These are phyloP conservation scores for Muscina levida DNA, from an alignment of 2,888 invertebrate genomes.

Conservation along the genomic window DNA sequence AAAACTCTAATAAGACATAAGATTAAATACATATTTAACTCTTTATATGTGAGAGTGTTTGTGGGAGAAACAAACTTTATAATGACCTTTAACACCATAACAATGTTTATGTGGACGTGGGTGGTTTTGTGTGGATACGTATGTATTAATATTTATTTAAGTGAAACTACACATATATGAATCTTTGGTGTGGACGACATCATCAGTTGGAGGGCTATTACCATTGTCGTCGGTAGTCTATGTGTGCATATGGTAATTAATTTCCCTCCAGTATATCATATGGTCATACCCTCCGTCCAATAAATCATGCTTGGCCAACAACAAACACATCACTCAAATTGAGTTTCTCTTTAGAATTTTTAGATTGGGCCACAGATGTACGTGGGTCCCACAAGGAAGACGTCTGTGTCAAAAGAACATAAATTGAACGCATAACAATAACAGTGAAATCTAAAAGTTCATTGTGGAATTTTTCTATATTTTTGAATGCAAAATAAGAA, in stretches of 20 bases:
- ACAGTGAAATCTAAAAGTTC: too few species aligned
- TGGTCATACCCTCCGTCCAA: background rate
- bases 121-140: background rate
- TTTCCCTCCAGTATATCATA: conserved; percentile 44
- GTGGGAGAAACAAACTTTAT: too few species aligned
- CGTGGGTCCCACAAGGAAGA: too few species aligned
- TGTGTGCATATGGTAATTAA: conserved; percentile 52
- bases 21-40: conserved; percentile 13
- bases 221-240: too few species aligned
- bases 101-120: background rate
- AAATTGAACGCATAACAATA: too few species aligned
- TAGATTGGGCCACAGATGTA: background rate
- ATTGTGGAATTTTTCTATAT: too few species aligned
- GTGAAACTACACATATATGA: background rate
- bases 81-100: background rate
- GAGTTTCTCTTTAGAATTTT: background rate
- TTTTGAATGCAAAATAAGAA: too few species aligned
- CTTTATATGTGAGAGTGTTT: background rate
- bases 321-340: conserved; percentile 29
- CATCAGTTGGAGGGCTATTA: too few species aligned
- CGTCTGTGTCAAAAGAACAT: too few species aligned
- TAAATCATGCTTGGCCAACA: background rate
- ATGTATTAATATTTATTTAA: background rate
- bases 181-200: too few species aligned
- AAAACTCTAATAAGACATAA: background rate